Evolutionary conservation across 2,797 vertebrate species (phyloP).

Genomic region (Champsocephalus gunnari): DNA sequence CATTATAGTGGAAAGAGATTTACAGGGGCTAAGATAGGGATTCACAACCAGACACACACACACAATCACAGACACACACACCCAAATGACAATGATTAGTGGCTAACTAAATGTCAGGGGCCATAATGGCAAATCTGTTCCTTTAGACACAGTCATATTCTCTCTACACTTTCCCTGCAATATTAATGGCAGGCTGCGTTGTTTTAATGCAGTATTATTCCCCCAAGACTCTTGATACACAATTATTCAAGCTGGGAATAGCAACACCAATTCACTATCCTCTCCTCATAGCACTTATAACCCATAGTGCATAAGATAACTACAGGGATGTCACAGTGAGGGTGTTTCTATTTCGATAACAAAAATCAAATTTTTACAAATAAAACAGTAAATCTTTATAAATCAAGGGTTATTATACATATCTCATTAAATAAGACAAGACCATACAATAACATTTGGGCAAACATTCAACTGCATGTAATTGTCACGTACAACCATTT

Average conservation of each 20-base stretch:
- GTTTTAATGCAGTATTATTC: constrained; percentile 61
- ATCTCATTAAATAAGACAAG: background rate
- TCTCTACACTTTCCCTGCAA: constrained; percentile 41
- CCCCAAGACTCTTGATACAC: constrained; percentile 29
- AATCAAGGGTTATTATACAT: too few relatives aligned
- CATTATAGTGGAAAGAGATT: constrained; percentile 31
- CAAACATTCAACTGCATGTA: background rate
- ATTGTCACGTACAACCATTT: background rate
- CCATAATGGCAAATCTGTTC: constrained; percentile 74
- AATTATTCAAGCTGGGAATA: constrained; percentile 24
- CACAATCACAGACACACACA: constrained; percentile 34
- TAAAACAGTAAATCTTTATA: background rate
- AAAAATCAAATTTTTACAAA: constrained; percentile 1
- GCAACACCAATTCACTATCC: constrained; percentile 23
- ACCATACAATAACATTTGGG: too few relatives aligned
- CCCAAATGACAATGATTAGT: constrained; percentile 69
- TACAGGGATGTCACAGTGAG: background rate
- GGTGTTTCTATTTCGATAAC: background rate
- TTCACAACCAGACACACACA: constrained; percentile 25
- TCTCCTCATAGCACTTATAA: constrained; percentile 24
- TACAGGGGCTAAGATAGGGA: constrained; percentile 25
- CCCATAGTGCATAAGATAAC: constrained; percentile 2
- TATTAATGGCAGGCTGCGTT: constrained; percentile 43
- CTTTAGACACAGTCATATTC: constrained; percentile 67
- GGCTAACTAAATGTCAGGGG: constrained; percentile 76